Evolutionary conservation across 2,113 vertebrate genomes (phyloP).

Genomic region (Lamprologus callipterus): DNA sequence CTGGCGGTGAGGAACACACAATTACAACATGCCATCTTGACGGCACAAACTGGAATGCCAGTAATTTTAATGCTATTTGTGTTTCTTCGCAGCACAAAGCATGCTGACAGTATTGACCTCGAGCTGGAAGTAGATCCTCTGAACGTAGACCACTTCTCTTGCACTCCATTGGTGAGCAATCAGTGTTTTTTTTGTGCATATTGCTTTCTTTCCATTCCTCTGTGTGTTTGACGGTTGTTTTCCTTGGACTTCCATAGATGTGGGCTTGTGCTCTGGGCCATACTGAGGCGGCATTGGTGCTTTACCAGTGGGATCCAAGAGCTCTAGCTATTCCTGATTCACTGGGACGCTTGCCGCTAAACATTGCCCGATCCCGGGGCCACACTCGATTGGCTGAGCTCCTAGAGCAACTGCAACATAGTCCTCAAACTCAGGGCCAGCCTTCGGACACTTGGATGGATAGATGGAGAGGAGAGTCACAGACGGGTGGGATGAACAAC

Average conservation of each 20-base stretch:
- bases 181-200: neutral
- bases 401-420: slow-evolving; percentile 89
- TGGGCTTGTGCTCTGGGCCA: slow-evolving; percentile 96
- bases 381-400: slow-evolving; percentile 92
- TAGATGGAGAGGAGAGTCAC: slow-evolving; percentile 77
- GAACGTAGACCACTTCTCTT: slow-evolving; percentile 98
- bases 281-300: slow-evolving; percentile 85
- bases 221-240: neutral
- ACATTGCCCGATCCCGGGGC: slow-evolving; percentile 89
- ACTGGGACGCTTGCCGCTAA: slow-evolving; percentile 86
- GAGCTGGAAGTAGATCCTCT: slow-evolving; percentile 96
- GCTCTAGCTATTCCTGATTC: slow-evolving; percentile 95
- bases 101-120: slow-evolving; percentile 93
- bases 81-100: slow-evolving; percentile 81
- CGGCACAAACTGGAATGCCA: neutral
- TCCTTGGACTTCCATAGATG: slow-evolving; percentile 75
- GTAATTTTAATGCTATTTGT: neutral
- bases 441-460: slow-evolving; percentile 79
- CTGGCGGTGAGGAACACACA: slow-evolving; percentile 83
- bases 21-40: neutral
- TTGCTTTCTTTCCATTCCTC: neutral
- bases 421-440: slow-evolving; percentile 73
- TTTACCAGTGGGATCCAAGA: slow-evolving; percentile 95
- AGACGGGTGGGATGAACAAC: slow-evolving; percentile 78
- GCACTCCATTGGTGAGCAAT: slow-evolving; percentile 88